Percentiles rank a stretch among this genome's conserved stretches.
phyloP scores from a whole-genome alignment of 2,797 vertebrate species.

The Dendrocincla tyrannina region DNA sequence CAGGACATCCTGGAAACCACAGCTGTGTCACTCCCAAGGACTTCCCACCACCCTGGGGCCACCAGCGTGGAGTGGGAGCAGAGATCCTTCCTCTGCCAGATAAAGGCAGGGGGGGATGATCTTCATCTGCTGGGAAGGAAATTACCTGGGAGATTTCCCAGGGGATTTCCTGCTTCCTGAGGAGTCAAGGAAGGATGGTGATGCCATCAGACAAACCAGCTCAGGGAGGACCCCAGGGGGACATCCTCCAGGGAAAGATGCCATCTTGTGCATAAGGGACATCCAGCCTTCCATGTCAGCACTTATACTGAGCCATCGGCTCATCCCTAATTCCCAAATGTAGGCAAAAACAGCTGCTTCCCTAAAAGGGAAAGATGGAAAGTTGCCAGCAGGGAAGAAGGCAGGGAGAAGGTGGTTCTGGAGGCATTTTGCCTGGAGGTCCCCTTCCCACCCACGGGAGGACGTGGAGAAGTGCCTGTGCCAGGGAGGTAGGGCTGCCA shows the following conservation, averaged over 20 bases:
- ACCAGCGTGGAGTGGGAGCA: fast-evolving
- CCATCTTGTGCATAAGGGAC: neutral
- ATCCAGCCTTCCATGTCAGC: fast-evolving
- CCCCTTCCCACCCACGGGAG: neutral
- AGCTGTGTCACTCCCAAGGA: fast-evolving
- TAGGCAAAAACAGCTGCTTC: fast-evolving
- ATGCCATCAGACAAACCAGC: neutral
- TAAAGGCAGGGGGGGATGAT: neutral
- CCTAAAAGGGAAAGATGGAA: neutral
- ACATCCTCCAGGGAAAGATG: neutral
- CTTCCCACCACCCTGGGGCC: neutral
- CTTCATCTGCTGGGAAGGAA: neutral
- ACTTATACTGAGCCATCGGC: neutral
- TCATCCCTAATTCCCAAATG: neutral
- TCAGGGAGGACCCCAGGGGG: too few relatives aligned
- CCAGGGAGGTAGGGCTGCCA: neutral
- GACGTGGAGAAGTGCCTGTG: neutral
- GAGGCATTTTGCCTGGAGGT: neutral
- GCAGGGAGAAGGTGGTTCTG: neutral
- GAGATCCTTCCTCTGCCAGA: neutral
- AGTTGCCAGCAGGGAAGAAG: fast-evolving
- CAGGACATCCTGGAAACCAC: neutral
- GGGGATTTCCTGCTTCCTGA: neutral
- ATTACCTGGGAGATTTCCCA: neutral
- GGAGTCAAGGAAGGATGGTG: fast-evolving